Base-by-base conservation (phyloP, 2,797 vertebrate genomes). In the Lagorchestes hirsutus region DNA sequence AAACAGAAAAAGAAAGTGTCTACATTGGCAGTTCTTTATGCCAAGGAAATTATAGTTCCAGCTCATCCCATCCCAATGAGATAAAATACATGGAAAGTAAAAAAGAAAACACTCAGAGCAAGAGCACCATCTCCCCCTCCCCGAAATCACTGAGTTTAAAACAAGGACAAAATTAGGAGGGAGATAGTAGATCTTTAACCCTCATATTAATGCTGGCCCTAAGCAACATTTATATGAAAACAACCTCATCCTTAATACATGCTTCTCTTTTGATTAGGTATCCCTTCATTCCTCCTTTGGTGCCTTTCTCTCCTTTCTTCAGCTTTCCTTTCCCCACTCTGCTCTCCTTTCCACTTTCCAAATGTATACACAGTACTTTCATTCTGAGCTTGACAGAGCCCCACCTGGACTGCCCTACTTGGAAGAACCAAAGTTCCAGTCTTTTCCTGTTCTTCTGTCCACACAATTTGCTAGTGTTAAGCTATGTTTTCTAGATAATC, bases 401-500 rank as follows among this genome's bases (percentile, higher is more conserved):
- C 52, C 92, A 54, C 16, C 94, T 34, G 93, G 52, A 56, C 12
- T 22, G 50, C 14, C 62, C 46, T 93, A n/a, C 4, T 50, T 58
- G 14, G 1, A 94, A 14, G 3, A 34, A 46, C 58, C 55, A 54
- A 56, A 59, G 22, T 94, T 92, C 10, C 12, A 74, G 82, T 24
- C 10, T 94, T 67, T 94, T 50, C 24, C 50, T 55, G 46, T 55
- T 57, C 40, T 90, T 96, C 87, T 95, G 40, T 34, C 29, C 22
- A 4, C 54, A 92, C 91, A 90, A 92, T 96, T 28, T 95, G 82
- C 91, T 91, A 92, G 3, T 91, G 57, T 87, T 90, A 50, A 90
- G 14, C 58, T 55, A 46, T 91, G 59, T 74, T 92, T 93, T 93
- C 40, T 22, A 90, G 57, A 14, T 93, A 94, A 93, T 94, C 93